Evolutionary conservation across 2,888 invertebrate genomes (phyloP), one percentile per base, ranked within the genome.

Genomic region (Ennomos erosarius): DNA sequence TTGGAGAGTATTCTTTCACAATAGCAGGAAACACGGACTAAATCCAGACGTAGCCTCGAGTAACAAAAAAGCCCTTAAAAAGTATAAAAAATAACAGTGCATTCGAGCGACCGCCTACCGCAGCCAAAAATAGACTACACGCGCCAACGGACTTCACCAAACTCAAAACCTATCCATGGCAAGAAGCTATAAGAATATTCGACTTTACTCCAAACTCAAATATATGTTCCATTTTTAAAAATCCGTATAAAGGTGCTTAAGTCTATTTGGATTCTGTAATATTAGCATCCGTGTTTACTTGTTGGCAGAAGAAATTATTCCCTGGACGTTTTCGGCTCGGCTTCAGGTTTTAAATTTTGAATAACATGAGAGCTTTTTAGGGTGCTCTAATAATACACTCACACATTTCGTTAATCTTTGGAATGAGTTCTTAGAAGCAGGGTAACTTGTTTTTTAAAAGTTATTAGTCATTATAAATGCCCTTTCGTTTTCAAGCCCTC

Each of bases 21-120:
- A 90, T 86, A 84, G 86, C 90, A 87, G 90, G 90, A 91, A 88
- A 82, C 78, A 83, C 83, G 85, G 83, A 56, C 80, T 83, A 81
- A 84, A 85, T 81, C 79, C 85, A 87, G 84, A 83, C 82, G 75
- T 78, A 74, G 82, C 82, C 81, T 76, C 81, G 70, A 77, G 81
- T 78, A 78, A 85, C 85, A 83, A 87, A 88, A 88, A 85, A 77
- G 71, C 71, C 78, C 76, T 73, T 77, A 81, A 83, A 85, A 84
- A 79, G 77, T 72, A 78, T 78, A 84, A 85, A 88, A 88, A 87
- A 80, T 68, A 75, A 73, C 77, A 79, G 75, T 82, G 81, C 86
- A 87, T 82, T 82, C 79, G 82, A 87, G 82, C 88, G 84, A 85
- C 91, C 91, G 91, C 91, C 91, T 91, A 91, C 91, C 91, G 88